These are phyloP conservation scores for Leucophora obtusa DNA, from an alignment of 2,888 invertebrate species.

Conservation along the genomic window DNA sequence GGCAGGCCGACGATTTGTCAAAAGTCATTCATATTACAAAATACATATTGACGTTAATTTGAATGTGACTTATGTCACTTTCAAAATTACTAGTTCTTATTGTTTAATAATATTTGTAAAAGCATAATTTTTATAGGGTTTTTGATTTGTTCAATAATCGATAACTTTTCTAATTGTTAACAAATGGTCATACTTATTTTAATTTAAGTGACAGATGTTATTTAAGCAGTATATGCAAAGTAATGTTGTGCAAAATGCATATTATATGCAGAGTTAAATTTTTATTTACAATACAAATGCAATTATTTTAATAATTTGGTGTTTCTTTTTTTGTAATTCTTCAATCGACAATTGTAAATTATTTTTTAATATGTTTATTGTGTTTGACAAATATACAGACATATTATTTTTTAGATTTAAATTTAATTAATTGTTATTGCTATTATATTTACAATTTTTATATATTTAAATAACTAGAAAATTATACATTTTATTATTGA, in stretches of 20 bases:
- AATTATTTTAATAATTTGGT: constrained; percentile 48
- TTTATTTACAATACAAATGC: constrained; percentile 45
- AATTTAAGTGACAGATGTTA: not conserved
- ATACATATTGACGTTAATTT: too few species aligned
- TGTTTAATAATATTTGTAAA: not conserved
- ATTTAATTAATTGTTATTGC: too few species aligned
- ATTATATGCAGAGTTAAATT: not conserved
- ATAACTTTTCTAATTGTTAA: not conserved
- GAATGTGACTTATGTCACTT: too few species aligned
- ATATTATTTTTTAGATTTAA: too few species aligned
- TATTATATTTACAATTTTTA: too few species aligned
- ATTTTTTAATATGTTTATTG: constrained; percentile 6
- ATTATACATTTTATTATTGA: too few species aligned
- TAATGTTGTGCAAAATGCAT: not conserved
- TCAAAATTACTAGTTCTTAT: too few species aligned
- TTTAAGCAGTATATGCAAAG: not conserved
- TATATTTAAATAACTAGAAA: too few species aligned
- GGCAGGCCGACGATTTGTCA: too few species aligned
- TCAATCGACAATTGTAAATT: constrained; percentile 56
- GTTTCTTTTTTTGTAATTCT: constrained; percentile 25
- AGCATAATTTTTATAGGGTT: not conserved
- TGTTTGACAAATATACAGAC: too few species aligned
- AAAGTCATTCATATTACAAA: too few species aligned
- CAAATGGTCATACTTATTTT: not conserved
- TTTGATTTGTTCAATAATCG: not conserved